A percentile compares a stretch with the other conserved stretches of the same genome.
Conservation (phyloP, 2,113 vertebrate species). For the Pseudorhombus dupliciocellatus region DNA sequence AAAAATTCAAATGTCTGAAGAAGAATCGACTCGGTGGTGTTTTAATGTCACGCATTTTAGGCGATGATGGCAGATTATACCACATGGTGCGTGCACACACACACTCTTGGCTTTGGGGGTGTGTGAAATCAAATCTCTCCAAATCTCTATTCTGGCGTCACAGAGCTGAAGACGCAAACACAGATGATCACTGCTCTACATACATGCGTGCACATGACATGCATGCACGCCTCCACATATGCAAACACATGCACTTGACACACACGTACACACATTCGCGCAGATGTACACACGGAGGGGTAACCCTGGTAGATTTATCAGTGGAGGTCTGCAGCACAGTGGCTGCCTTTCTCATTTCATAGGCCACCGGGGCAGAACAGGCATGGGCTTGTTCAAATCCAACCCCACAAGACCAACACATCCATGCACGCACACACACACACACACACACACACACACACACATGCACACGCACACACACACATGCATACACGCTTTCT, state of each 20-base stretch:
- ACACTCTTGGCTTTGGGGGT: slow-evolving; percentile 58
- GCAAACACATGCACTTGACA: slow-evolving; percentile 54
- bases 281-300: slow-evolving; percentile 72
- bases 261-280: slow-evolving; percentile 44
- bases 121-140: slow-evolving; percentile 77
- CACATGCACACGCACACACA: slow-evolving; percentile 34
- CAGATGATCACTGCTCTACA: slow-evolving; percentile 69
- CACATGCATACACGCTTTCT: slow-evolving; percentile 71
- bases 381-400: slow-evolving; percentile 87
- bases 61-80: slow-evolving; percentile 72
- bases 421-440: slow-evolving; percentile 48
- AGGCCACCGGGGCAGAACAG: slow-evolving; percentile 89
- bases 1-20: slow-evolving; percentile 47
- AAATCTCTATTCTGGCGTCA: slow-evolving; percentile 76
- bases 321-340: slow-evolving; percentile 86
- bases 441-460: slow-evolving; percentile 25
- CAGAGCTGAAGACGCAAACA: slow-evolving; percentile 73
- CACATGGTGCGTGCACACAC: slow-evolving; percentile 48
- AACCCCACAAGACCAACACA: slow-evolving; percentile 84
- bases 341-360: slow-evolving; percentile 90
- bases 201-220: slow-evolving; percentile 62
- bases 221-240: slow-evolving; percentile 66
- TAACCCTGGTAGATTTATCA: slow-evolving; percentile 83
- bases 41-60: slow-evolving; percentile 78
- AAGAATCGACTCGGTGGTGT: slow-evolving; percentile 69